Evolutionary conservation across 2,888 invertebrate genomes (phyloP).

Genomic region (Thymelicus lineola): DNA sequence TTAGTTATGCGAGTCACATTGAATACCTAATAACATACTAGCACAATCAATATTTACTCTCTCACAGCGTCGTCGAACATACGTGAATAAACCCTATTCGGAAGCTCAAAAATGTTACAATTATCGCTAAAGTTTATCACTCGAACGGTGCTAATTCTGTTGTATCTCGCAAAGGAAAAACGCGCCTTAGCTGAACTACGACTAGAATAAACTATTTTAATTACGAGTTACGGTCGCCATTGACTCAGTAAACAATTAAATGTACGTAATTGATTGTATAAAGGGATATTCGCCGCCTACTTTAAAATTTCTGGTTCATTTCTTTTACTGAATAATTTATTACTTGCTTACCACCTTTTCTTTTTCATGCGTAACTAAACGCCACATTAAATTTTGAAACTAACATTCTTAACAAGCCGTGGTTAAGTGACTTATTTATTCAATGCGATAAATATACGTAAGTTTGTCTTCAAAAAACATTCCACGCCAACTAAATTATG

Average conservation of each 20-base stretch:
- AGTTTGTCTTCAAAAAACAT: too few relatives aligned
- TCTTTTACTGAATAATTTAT: conserved; percentile 54
- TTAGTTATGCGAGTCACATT: too few relatives aligned
- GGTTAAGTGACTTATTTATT: too few relatives aligned
- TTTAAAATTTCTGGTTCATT: conserved; percentile 55
- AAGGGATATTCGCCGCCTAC: conserved; percentile 48
- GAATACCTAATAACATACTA: too few relatives aligned
- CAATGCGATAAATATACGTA: too few relatives aligned
- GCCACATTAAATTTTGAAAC: conserved; percentile 14
- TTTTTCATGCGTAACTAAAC: conserved; percentile 41
- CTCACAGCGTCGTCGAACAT: too few relatives aligned
- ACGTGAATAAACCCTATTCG: too few relatives aligned
- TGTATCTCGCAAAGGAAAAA: conserved; percentile 65
- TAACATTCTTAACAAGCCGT: neutral
- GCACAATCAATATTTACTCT: too few relatives aligned
- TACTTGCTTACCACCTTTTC: conserved; percentile 42
- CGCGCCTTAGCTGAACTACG: conserved; percentile 61
- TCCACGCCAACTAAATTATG: too few relatives aligned
- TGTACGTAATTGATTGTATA: conserved; percentile 62
- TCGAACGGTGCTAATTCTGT: conserved; percentile 48
- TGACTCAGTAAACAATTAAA: conserved; percentile 60
- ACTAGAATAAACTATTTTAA: conserved; percentile 72
- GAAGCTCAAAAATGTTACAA: neutral
- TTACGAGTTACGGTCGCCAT: conserved; percentile 64
- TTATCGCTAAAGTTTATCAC: conserved; percentile 35